Evolutionary conservation across 2,113 vertebrate species (phyloP).

Genomic region (Pachycephala philippinensis): DNA sequence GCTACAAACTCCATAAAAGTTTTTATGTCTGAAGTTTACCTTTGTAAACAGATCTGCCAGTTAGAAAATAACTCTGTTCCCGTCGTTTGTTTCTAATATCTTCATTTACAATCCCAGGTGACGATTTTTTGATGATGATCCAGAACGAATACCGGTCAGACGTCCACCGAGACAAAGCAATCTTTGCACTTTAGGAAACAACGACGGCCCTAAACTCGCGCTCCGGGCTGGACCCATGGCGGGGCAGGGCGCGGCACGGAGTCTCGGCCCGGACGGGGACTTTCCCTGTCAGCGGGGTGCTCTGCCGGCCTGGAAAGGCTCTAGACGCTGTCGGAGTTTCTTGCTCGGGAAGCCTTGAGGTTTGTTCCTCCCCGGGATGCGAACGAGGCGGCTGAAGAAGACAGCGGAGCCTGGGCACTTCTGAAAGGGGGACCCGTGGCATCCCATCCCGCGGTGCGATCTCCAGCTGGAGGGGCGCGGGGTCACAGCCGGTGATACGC

Average conservation of each 20-base stretch:
- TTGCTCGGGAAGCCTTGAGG: neutral
- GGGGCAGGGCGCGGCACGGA: neutral
- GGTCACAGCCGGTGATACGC: neutral
- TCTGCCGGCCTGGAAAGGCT: neutral
- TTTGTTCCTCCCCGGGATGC: neutral
- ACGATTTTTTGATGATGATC: neutral
- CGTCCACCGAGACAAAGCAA: neutral
- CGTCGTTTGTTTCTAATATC: neutral
- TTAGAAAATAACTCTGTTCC: neutral
- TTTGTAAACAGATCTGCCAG: neutral
- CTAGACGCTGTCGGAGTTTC: rapidly evolving
- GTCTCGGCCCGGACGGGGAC: neutral
- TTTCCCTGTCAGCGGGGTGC: neutral
- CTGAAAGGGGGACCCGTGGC: neutral
- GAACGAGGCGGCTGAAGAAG: neutral
- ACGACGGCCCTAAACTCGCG: neutral
- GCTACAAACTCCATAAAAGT: neutral
- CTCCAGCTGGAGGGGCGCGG: neutral
- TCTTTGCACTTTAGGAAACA: neutral
- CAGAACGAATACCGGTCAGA: neutral
- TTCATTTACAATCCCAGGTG: neutral
- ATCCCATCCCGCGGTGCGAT: neutral
- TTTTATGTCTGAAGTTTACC: neutral
- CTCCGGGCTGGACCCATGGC: neutral
- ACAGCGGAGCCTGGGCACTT: neutral